A percentile compares a stretch with the other conserved stretches of the same genome.
Conservation (phyloP, 2,888 invertebrate genomes). For the Pachliopta kotzebuea region DNA sequence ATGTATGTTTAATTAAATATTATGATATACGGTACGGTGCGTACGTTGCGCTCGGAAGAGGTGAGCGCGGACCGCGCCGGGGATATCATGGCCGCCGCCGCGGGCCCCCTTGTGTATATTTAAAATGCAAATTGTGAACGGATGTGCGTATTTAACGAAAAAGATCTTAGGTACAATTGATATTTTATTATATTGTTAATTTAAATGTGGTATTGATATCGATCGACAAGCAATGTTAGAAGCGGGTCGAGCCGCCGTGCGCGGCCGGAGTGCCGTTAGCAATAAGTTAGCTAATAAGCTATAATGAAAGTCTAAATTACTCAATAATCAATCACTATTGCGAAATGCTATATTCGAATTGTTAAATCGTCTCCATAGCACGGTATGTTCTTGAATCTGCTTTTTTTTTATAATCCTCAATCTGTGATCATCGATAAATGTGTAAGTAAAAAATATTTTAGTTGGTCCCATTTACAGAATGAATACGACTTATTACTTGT, state of each 20-base stretch:
- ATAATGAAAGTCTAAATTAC: conserved; percentile 77
- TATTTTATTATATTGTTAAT: conserved; percentile 80
- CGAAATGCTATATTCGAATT: conserved; percentile 67
- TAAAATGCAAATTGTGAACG: conserved; percentile 61
- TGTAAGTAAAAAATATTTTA: conserved; percentile 74
- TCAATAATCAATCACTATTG: conserved; percentile 78
- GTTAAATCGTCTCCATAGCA: conserved; percentile 77
- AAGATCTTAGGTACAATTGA: conserved; percentile 80
- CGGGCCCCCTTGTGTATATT: conserved; percentile 56
- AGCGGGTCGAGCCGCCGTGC: conserved; percentile 57
- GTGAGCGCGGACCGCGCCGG: conserved; percentile 48
- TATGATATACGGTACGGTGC: conserved; percentile 33
- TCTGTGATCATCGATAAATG: conserved; percentile 79
- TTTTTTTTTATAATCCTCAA: conserved; percentile 77
- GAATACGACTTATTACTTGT: conserved; percentile 49
- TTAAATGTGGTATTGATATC: conserved; percentile 78
- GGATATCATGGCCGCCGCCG: conserved; percentile 45
- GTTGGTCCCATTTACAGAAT: conserved; percentile 62
- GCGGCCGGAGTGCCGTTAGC: conserved; percentile 72
- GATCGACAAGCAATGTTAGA: conserved; percentile 76
- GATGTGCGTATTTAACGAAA: conserved; percentile 74
- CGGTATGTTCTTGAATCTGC: conserved; percentile 77
- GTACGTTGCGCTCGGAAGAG: conserved; percentile 50
- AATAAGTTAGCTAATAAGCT: conserved; percentile 76
- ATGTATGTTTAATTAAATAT: conserved; percentile 67